Conservation (phyloP, 2,888 invertebrate species). For the Cantharis lateralis region DNA sequence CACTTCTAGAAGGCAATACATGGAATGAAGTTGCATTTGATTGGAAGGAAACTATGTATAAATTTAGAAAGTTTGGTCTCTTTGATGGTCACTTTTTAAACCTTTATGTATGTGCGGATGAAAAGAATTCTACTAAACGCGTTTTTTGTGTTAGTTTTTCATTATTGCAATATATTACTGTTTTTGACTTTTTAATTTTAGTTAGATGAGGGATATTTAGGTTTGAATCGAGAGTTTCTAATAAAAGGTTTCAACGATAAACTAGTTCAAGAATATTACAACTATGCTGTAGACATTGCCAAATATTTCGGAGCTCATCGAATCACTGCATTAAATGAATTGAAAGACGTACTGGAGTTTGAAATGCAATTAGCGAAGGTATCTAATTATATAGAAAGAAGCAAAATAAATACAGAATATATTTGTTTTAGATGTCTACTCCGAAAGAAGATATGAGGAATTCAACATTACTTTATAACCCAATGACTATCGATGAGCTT, state of each 20-base stretch:
- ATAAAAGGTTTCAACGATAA: slow-evolving; percentile 82
- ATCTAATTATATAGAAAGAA: slow-evolving; percentile 27
- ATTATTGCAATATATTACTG: neutral
- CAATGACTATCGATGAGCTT: slow-evolving; percentile 79
- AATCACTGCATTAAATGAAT: slow-evolving; percentile 68
- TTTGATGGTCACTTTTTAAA: slow-evolving; percentile 15
- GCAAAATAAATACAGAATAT: neutral
- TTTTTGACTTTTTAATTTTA: slow-evolving; percentile 50
- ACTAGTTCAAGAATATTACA: slow-evolving; percentile 82
- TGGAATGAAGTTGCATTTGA: slow-evolving; percentile 6
- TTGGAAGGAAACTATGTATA: slow-evolving; percentile 2
- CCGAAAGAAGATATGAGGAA: slow-evolving; percentile 90
- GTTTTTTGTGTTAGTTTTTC: slow-evolving; percentile 24
- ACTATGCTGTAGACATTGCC: slow-evolving; percentile 87
- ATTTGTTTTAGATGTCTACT: slow-evolving; percentile 69
- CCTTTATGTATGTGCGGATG: slow-evolving; percentile 23
- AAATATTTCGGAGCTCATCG: slow-evolving; percentile 81
- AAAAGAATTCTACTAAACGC: slow-evolving; percentile 29
- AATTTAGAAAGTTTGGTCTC: slow-evolving; percentile 21
- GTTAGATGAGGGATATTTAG: slow-evolving; percentile 87
- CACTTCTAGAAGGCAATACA: slow-evolving; percentile 5
- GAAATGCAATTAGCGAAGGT: slow-evolving; percentile 92
- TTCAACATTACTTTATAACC: slow-evolving; percentile 86
- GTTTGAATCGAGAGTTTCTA: slow-evolving; percentile 82
- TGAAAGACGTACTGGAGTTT: slow-evolving; percentile 80